Percentiles rank a stretch among this genome's conserved stretches.
Evolutionary conservation across 1,140 invertebrate genomes (phyloP).

Genomic region (Heliothis subflexa): DNA sequence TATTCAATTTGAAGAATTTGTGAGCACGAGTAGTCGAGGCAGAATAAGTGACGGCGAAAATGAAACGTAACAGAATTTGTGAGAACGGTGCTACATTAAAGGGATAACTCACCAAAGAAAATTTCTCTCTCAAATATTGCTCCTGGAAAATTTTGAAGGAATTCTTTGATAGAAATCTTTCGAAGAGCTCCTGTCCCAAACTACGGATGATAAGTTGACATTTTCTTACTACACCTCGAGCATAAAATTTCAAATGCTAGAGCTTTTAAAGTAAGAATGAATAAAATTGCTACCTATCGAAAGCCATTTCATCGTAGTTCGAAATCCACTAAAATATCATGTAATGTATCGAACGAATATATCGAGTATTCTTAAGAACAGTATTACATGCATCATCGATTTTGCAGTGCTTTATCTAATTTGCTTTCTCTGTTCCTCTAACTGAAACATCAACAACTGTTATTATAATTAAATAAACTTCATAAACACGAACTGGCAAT

Average conservation of each 20-base stretch:
- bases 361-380: no score
- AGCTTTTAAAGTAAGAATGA: slow-evolving; percentile 5
- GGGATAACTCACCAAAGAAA: slow-evolving; percentile 54
- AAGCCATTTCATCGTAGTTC: no score
- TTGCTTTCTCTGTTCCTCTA: no score
- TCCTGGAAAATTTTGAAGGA: slow-evolving; percentile 55
- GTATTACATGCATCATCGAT: neutral
- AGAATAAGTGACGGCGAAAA: slow-evolving; percentile 53
- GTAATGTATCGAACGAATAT: no score
- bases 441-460: slow-evolving; percentile 5
- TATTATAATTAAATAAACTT: slow-evolving; percentile 28
- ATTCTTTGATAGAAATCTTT: slow-evolving; percentile 60
- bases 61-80: slow-evolving; percentile 51
- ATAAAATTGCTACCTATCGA: neutral
- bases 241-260: slow-evolving; percentile 9
- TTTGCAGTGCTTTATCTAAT: neutral
- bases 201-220: slow-evolving; percentile 29
- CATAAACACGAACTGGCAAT: slow-evolving; percentile 45
- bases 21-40: slow-evolving; percentile 42
- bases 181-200: slow-evolving; percentile 41
- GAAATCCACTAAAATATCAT: no score
- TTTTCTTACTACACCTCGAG: slow-evolving; percentile 23
- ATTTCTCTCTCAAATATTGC: slow-evolving; percentile 58
- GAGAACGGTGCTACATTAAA: slow-evolving; percentile 55
- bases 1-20: slow-evolving; percentile 54